A percentile compares a stretch with the other conserved stretches of the same genome.
These are phyloP conservation scores for Gymnodraco acuticeps DNA, from an alignment of 2,797 vertebrate genomes.

Conservation along the genomic window DNA sequence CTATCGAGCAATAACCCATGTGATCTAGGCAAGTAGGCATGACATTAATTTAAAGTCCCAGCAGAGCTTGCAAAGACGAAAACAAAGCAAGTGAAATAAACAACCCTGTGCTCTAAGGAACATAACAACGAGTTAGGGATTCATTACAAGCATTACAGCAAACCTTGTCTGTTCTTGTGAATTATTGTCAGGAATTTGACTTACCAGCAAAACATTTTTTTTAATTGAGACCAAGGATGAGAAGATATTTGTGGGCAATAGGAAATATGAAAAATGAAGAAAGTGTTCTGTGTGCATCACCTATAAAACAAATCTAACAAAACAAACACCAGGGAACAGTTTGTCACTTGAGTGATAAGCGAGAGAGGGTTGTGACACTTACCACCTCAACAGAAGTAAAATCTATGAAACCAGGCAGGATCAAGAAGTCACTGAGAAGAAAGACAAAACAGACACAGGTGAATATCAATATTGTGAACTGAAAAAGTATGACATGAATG, in stretches of 20 bases:
- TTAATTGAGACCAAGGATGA: background rate
- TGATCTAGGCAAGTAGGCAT: constrained; percentile 54
- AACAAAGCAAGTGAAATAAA: constrained; percentile 65
- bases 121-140: constrained; percentile 4
- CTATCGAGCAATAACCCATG: constrained; percentile 56
- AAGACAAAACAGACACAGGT: constrained; percentile 10
- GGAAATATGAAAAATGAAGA: background rate
- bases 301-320: background rate
- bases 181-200: background rate
- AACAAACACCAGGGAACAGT: background rate
- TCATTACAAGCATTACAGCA: constrained; percentile 1
- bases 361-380: constrained; percentile 70
- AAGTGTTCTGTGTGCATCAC: background rate
- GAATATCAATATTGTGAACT: background rate
- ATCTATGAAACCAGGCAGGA: constrained; percentile 96
- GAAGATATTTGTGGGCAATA: background rate
- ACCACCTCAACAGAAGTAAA: constrained; percentile 96
- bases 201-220: background rate
- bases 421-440: constrained; percentile 92
- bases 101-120: constrained; percentile 15
- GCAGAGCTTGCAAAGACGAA: constrained; percentile 63
- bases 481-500: background rate
- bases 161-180: background rate
- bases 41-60: constrained; percentile 74
- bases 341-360: background rate